Evolutionary conservation across 1,140 invertebrate species (phyloP).

Genomic region (Ostrea edulis): DNA sequence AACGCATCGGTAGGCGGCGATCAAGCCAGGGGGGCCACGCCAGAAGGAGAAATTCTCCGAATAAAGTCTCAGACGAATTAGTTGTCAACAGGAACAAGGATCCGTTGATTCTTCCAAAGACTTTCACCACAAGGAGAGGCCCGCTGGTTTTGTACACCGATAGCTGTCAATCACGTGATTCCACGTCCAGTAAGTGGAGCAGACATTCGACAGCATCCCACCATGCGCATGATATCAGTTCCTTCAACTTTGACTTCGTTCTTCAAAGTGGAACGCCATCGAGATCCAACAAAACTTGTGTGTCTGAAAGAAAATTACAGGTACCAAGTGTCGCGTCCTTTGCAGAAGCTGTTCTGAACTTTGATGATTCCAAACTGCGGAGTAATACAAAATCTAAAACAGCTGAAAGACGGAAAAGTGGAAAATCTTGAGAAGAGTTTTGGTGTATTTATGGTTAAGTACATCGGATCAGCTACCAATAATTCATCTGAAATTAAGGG

Average conservation of each 20-base stretch:
- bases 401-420: neutral
- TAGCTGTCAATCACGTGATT: neutral
- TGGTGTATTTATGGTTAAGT: neutral
- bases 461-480: no score
- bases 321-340: neutral
- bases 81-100: neutral
- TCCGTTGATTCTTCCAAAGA: neutral
- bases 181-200: neutral
- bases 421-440: neutral
- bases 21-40: neutral
- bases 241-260: neutral
- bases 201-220: neutral
- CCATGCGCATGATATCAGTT: neutral
- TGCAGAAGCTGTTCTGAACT: conserved; percentile 7
- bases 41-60: conserved; percentile 4
- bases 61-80: neutral
- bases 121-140: neutral
- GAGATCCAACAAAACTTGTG: neutral
- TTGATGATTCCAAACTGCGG: neutral
- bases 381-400: neutral
- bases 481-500: no score
- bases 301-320: neutral
- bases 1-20: neutral
- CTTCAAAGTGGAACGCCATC: neutral
- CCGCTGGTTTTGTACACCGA: neutral